A percentile compares a stretch with the other conserved stretches of the same genome.
Conservation (phyloP, 2,888 invertebrate species). For the Theodoxus fluviatilis region DNA sequence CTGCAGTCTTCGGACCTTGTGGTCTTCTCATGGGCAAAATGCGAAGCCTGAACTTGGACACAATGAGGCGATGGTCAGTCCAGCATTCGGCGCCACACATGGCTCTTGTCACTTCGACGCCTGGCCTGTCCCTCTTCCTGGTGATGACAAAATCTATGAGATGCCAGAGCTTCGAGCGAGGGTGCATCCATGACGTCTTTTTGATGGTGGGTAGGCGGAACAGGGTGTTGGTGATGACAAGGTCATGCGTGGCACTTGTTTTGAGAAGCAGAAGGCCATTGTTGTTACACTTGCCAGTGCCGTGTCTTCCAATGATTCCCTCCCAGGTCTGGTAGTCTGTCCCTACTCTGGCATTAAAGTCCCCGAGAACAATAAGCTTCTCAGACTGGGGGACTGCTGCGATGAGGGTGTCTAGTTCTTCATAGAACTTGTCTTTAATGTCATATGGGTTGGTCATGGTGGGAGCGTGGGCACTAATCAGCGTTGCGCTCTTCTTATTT, state of each 20-base stretch:
- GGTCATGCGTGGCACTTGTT: constrained; percentile 20
- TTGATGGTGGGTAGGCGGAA: constrained; percentile 17
- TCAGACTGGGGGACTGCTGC: no score
- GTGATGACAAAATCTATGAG: constrained; percentile 24
- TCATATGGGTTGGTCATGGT: no score
- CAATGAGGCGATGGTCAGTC: constrained; percentile 26
- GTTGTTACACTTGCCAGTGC: constrained; percentile 20
- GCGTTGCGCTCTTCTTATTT: no score
- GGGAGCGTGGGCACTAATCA: no score
- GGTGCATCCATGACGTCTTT: constrained; percentile 25
- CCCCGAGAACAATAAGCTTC: no score
- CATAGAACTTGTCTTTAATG: no score
- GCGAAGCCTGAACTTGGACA: constrained; percentile 10
- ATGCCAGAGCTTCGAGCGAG: constrained; percentile 27
- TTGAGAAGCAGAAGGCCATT: constrained; percentile 5
- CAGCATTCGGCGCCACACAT: constrained; percentile 26
- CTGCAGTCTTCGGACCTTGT: no score
- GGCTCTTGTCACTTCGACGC: constrained; percentile 19
- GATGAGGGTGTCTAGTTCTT: no score
- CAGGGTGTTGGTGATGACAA: constrained; percentile 12
- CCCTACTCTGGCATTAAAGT: no score
- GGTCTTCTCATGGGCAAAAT: no score
- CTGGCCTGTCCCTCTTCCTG: constrained; percentile 23
- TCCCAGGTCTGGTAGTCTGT: no score
- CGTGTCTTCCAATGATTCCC: constrained; percentile 13